These are phyloP conservation scores for Petrolisthes cinctipes DNA, from an alignment of 2,888 invertebrate species.

Conservation along the genomic window DNA sequence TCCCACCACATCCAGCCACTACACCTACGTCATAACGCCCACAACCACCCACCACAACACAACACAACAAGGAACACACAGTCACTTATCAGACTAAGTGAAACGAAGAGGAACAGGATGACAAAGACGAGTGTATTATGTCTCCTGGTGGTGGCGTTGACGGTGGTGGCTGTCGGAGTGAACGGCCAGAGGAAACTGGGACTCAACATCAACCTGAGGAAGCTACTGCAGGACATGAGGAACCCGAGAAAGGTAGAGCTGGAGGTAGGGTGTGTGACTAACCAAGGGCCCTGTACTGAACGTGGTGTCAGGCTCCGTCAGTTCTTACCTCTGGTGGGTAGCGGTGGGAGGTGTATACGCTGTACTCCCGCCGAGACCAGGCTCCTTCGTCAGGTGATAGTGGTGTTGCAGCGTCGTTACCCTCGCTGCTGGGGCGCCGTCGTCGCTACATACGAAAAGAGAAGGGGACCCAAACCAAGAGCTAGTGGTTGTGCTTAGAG, in stretches of 20 bases:
- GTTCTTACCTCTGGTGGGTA: neutral
- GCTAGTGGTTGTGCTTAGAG: neutral
- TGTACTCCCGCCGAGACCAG: neutral
- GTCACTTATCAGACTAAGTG: too few species aligned
- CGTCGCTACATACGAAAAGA: neutral
- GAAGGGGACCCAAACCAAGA: neutral
- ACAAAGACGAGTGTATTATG: too few species aligned
- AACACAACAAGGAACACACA: too few species aligned
- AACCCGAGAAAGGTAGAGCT: neutral
- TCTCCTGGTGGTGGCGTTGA: neutral
- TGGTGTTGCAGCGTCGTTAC: neutral
- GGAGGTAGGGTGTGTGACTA: neutral
- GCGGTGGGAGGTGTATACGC: neutral
- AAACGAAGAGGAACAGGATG: too few species aligned
- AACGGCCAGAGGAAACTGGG: neutral
- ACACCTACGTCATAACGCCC: too few species aligned
- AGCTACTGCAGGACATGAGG: neutral
- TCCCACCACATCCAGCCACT: too few species aligned
- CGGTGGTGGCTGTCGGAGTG: neutral
- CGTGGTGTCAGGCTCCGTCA: neutral
- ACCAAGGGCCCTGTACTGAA: neutral
- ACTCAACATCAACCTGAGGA: neutral
- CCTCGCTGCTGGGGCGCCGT: constrained; percentile 10
- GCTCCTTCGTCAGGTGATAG: constrained; percentile 2
- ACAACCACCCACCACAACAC: too few species aligned